Conservation (phyloP, 2,113 vertebrate genomes). For the Bubo blakistoni region DNA sequence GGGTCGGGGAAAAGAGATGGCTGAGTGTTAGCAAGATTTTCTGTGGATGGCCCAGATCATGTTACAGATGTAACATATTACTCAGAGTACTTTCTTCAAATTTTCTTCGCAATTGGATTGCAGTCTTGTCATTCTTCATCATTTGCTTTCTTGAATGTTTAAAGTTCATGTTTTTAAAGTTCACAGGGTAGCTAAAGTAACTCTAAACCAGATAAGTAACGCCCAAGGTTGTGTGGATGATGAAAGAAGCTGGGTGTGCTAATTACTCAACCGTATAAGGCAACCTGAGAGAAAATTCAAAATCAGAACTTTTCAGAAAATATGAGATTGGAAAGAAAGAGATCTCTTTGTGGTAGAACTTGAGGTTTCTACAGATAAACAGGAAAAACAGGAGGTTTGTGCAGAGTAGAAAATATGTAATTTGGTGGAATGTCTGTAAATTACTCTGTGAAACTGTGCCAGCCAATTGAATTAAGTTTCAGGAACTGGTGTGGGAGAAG, state of each 20-base stretch:
- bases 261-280: not conserved
- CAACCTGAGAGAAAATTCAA: not conserved
- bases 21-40: not conserved
- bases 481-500: not conserved
- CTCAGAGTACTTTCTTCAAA: not conserved
- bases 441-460: not conserved
- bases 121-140: not conserved
- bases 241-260: not conserved
- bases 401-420: not conserved
- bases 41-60: not conserved
- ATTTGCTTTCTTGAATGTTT: not conserved
- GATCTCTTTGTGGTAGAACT: not conserved
- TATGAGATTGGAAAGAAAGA: not conserved
- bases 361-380: not conserved
- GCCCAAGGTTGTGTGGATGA: not conserved
- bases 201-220: not conserved
- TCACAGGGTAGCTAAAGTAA: not conserved
- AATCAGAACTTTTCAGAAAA: not conserved
- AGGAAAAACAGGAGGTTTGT: not conserved
- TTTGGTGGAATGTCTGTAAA: not conserved
- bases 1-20: not conserved
- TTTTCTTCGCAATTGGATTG: not conserved
- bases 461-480: not conserved
- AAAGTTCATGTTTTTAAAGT: not conserved
- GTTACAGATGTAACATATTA: not conserved